These are phyloP conservation scores for Hyles vespertilio DNA, from an alignment of 1,140 invertebrate species.

Conservation along the genomic window DNA sequence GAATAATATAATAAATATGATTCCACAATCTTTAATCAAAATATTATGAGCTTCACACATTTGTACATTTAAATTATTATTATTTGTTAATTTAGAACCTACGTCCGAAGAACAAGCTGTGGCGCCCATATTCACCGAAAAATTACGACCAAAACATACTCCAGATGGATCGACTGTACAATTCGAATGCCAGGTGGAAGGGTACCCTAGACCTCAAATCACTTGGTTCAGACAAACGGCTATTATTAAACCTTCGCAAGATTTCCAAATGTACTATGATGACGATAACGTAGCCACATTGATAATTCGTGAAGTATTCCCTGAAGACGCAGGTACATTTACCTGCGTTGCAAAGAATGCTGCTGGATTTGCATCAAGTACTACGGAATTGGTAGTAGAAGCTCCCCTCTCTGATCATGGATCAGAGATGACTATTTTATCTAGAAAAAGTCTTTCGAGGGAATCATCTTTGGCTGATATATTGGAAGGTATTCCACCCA, in stretches of 20 bases:
- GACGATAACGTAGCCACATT: conserved; percentile 94
- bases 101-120: conserved; percentile 84
- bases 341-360: conserved; percentile 97
- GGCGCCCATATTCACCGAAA: conserved; percentile 90
- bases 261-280: conserved; percentile 95
- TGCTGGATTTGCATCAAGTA: conserved; percentile 93
- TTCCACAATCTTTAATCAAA: too few relatives aligned
- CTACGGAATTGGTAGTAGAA: conserved; percentile 92
- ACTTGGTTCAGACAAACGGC: conserved; percentile 96
- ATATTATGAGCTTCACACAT: too few relatives aligned
- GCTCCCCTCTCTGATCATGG: conserved; percentile 91
- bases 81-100: conserved; percentile 79
- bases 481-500: conserved; percentile 93
- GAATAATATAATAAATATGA: too few relatives aligned
- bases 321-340: conserved; percentile 97
- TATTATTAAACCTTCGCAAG: conserved; percentile 92
- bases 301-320: conserved; percentile 96
- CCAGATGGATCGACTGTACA: conserved; percentile 91
- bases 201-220: conserved; percentile 91
- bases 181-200: conserved; percentile 94
- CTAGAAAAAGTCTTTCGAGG: conserved; percentile 88
- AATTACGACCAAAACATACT: conserved; percentile 88
- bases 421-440: conserved; percentile 86
- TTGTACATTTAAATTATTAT: background rate
- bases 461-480: conserved; percentile 94